Evolutionary conservation across 2,113 vertebrate genomes (phyloP), one percentile per base, ranked within the genome.

Genomic region (Phocoena sinus): DNA sequence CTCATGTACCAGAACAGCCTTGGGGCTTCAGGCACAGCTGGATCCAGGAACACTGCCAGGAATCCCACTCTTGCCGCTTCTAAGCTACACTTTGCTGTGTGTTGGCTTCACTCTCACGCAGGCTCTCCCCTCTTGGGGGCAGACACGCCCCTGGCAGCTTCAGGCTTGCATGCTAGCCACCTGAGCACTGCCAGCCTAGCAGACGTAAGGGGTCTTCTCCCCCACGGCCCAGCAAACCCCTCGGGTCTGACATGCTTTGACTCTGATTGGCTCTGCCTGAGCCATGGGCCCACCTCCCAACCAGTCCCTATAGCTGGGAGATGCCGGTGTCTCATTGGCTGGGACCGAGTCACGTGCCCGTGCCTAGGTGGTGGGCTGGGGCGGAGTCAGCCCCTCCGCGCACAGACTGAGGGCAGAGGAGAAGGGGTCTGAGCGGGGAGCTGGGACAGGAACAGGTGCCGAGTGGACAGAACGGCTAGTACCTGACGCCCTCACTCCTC

Each of bases 11-110:
- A 90, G 33, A 47, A 41, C 70, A 86, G 17, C 5, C 47, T 70
- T 31, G 17, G 86, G 82, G 33, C 63, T 70, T 91, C 82, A 63
- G 71, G 86, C 25, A 47, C 50, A 86, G 67, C 71, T 84, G 58
- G 63, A 20, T 70, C 63, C 71, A 81, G 41, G 23, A 73, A 31
- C 41, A 41, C 25, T 44, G 36, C 36, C 68, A 73, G 25, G 26
- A 93, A 71, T 63, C 80, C 36, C 28, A 63, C 81, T 87, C 62
- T 47, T 23, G 65, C 20, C 26, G 12, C 77, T 76, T 93, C 18
- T 14, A 13, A 70, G 41, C 74, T 21, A 44, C 7, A 6, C 31
- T 38, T 33, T 28, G 18, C 44, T 76, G 65, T 74, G 17, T 6
- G 13, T 11, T 31, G 76, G 28, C 47, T 58, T 83, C 68, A 26